These are phyloP conservation scores for Cecropterus lyciades DNA, from an alignment of 1,140 invertebrate species.

Conservation along the genomic window DNA sequence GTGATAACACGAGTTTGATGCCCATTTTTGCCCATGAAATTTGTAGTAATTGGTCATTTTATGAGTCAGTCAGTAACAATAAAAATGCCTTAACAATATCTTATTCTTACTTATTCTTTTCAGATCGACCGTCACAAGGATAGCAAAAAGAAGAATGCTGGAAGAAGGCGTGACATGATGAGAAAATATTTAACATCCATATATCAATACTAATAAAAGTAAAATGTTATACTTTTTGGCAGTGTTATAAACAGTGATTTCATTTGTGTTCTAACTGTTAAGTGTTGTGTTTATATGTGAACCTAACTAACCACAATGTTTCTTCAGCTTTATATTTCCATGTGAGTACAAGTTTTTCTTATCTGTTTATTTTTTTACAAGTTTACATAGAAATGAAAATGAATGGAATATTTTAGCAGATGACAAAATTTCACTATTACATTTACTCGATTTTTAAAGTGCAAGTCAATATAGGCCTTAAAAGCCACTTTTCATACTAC, in stretches of 20 bases:
- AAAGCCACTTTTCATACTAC: too few species aligned
- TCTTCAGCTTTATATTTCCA: slow-evolving; percentile 48
- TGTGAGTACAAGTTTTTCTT: slow-evolving; percentile 40
- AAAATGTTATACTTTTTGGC: too few species aligned
- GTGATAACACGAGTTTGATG: too few species aligned
- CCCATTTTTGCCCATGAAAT: too few species aligned
- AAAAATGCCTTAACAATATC: too few species aligned
- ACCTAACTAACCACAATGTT: slow-evolving; percentile 43
- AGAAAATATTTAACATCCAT: not conserved
- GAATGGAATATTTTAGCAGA: too few species aligned
- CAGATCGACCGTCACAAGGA: slow-evolving; percentile 49
- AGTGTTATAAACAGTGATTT: slow-evolving; percentile 24
- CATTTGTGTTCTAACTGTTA: slow-evolving; percentile 7
- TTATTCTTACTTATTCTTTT: slow-evolving; percentile 41
- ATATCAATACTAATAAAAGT: not conserved
- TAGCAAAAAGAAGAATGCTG: slow-evolving; percentile 48
- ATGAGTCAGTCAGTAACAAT: too few species aligned
- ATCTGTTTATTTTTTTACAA: slow-evolving; percentile 11
- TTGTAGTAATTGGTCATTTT: too few species aligned
- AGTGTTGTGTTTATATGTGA: slow-evolving; percentile 43
- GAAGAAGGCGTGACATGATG: slow-evolving; percentile 53
- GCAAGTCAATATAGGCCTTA: too few species aligned
- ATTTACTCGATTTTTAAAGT: too few species aligned
- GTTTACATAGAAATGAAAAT: too few species aligned
- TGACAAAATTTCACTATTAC: too few species aligned